These are phyloP conservation scores for Bunonema sp. DNA, from an alignment of 2,888 invertebrate genomes.

Conservation along the genomic window DNA sequence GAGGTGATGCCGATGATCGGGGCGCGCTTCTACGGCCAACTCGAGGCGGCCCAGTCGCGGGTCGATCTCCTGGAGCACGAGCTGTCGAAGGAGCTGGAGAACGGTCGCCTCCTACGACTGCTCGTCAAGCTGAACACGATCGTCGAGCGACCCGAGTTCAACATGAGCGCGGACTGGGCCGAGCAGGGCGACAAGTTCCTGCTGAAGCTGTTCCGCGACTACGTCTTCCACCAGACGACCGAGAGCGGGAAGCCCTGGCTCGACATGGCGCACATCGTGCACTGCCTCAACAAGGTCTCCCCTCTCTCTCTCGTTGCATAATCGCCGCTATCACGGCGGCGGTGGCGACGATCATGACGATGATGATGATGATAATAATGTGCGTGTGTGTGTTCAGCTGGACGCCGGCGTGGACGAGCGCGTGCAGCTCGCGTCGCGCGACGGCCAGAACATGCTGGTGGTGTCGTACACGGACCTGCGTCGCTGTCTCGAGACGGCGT, in stretches of 20 bases:
- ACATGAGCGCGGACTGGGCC: conserved; percentile 81
- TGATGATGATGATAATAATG: background rate
- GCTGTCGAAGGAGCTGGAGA: conserved; percentile 78
- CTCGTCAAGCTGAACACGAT: conserved; percentile 79
- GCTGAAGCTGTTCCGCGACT: conserved; percentile 90
- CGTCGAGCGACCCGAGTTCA: conserved; percentile 84
- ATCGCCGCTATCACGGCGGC: background rate
- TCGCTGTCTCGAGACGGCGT: conserved; percentile 79
- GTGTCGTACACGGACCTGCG: conserved; percentile 87
- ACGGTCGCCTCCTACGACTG: conserved; percentile 75
- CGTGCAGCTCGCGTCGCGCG: conserved; percentile 85
- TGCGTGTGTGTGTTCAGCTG: conserved; percentile 35
- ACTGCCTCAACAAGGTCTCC: conserved; percentile 69
- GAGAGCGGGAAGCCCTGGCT: conserved; percentile 84
- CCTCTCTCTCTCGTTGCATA: background rate
- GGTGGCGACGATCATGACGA: background rate
- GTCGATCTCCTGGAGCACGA: conserved; percentile 78
- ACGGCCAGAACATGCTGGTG: conserved; percentile 85
- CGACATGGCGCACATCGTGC: conserved; percentile 82
- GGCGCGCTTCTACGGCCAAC: conserved; percentile 80
- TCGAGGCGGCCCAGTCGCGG: conserved; percentile 68
- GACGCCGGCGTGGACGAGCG: conserved; percentile 50
- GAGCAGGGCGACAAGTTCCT: conserved; percentile 96
- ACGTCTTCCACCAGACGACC: conserved; percentile 82
- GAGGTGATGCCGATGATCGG: conserved; percentile 98